Evolutionary conservation across 2,113 vertebrate species (phyloP).

Genomic region (Rhabdornis inornatus): DNA sequence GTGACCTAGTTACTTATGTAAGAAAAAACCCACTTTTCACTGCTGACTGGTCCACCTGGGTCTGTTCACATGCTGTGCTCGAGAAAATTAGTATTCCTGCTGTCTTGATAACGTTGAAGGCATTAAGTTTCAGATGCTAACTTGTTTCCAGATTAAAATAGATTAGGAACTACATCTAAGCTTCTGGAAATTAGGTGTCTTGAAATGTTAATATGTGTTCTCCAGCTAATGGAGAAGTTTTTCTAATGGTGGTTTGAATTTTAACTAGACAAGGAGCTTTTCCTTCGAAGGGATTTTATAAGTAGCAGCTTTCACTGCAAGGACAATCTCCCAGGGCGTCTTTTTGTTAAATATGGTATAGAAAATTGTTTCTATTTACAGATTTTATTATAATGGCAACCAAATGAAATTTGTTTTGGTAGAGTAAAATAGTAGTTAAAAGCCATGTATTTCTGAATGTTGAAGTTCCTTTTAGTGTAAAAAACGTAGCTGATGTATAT

Average conservation of each 20-base stretch:
- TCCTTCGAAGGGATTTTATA: not conserved
- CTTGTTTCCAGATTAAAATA: not conserved
- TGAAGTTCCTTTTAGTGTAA: not conserved
- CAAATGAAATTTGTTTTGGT: not conserved
- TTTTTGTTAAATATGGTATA: not conserved
- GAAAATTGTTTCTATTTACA: not conserved
- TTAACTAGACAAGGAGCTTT: not conserved
- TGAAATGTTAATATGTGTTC: not conserved
- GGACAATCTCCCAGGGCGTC: not conserved
- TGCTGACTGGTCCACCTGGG: not conserved
- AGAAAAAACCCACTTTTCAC: not conserved
- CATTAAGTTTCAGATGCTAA: not conserved
- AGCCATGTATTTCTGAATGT: not conserved
- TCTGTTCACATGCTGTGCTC: not conserved
- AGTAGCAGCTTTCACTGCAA: not conserved
- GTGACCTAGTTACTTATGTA: not conserved
- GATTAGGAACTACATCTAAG: not conserved
- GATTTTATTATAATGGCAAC: not conserved
- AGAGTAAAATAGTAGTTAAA: not conserved
- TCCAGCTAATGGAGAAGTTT: not conserved
- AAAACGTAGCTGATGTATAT: not conserved
- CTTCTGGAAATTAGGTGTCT: not conserved
- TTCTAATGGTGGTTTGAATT: not conserved
- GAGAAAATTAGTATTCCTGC: not conserved
- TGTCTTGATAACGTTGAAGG: not conserved